A percentile compares a stretch with the other conserved stretches of the same genome.
These are phyloP conservation scores for Smutsia temminckii DNA, from an alignment of 2,797 vertebrate species.

Conservation along the genomic window DNA sequence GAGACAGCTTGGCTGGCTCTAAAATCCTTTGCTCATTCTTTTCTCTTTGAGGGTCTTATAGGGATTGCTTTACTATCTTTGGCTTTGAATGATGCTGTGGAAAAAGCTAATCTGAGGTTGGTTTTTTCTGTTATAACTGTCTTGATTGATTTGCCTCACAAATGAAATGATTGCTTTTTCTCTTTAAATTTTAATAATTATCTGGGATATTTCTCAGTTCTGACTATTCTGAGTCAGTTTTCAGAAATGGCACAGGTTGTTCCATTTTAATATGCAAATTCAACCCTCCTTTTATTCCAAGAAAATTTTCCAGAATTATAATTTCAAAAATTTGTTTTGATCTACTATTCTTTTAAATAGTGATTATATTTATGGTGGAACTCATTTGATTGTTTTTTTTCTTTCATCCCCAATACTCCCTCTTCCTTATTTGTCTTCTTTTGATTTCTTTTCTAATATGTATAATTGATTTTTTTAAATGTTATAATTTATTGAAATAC, in stretches of 20 bases:
- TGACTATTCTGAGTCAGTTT: not conserved
- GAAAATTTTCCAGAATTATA: not conserved
- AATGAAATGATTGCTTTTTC: not conserved
- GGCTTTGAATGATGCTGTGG: not conserved
- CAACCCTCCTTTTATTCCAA: not conserved
- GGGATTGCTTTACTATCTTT: not conserved
- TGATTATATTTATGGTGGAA: not conserved
- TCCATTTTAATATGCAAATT: not conserved
- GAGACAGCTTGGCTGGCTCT: not conserved
- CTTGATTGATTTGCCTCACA: not conserved
- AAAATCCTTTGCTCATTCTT: not conserved
- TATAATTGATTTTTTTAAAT: not conserved
- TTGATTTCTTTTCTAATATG: not conserved
- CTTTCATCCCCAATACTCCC: not conserved
- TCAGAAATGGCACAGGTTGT: not conserved
- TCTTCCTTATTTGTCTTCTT: not conserved
- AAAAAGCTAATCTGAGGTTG: not conserved
- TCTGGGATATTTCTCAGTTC: not conserved
- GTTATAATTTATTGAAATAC: no score
- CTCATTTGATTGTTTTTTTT: not conserved
- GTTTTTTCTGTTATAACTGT: not conserved
- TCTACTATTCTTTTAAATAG: not conserved
- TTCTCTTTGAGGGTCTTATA: not conserved
- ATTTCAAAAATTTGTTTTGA: not conserved
- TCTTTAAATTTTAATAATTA: not conserved